Percentiles rank a stretch among this genome's conserved stretches.
Evolutionary conservation across 2,113 vertebrate species (phyloP).

Genomic region (Dicrurus megarhynchus): DNA sequence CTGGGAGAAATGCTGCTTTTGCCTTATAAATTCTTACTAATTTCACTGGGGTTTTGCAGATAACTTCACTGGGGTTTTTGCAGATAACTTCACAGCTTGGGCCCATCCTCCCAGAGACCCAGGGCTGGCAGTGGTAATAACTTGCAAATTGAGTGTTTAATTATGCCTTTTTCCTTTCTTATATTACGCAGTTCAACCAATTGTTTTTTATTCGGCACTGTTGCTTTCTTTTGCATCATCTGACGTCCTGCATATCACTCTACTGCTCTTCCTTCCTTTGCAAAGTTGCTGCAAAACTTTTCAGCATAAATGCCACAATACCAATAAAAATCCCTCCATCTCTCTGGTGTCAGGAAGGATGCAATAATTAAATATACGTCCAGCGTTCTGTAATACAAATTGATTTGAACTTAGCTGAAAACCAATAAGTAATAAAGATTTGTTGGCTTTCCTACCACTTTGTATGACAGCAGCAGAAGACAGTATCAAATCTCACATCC

Average conservation of each 20-base stretch:
- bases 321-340: not conserved
- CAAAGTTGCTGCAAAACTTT: not conserved
- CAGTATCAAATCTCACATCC: not conserved
- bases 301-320: not conserved
- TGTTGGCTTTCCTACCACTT: slow-evolving; percentile 12
- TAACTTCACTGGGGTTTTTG: not conserved
- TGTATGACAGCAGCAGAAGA: slow-evolving; percentile 26
- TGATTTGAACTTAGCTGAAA: slow-evolving; percentile 44
- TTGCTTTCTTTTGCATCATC: not conserved
- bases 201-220: not conserved
- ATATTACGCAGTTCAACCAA: not conserved
- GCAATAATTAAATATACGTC: not conserved
- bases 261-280: not conserved
- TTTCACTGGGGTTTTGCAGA: not conserved
- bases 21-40: not conserved
- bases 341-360: not conserved
- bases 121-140: not conserved
- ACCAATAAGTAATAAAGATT: slow-evolving; percentile 54
- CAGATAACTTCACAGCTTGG: not conserved
- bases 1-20: not conserved
- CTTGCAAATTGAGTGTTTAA: not conserved
- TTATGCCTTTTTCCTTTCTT: not conserved
- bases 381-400: slow-evolving; percentile 7
- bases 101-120: not conserved
- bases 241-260: not conserved